Evolutionary conservation across 1,140 invertebrate species (phyloP).

Genomic region (Brachionus angularis): DNA sequence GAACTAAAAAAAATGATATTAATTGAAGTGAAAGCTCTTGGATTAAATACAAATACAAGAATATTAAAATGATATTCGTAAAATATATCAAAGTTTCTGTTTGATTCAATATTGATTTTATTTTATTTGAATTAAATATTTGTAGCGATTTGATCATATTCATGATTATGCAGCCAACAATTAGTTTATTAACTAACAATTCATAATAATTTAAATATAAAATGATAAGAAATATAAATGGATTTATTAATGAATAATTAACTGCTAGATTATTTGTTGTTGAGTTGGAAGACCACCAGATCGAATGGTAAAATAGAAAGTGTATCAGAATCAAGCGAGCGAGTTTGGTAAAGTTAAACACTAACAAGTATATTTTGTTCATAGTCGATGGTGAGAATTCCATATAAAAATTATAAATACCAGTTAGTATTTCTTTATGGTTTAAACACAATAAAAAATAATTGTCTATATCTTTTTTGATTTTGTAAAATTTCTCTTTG

Average conservation of each 20-base stretch:
- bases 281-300: conserved; percentile 23
- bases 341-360: conserved; percentile 9
- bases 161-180: not conserved
- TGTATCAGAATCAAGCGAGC: not conserved
- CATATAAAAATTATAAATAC: conserved; percentile 28
- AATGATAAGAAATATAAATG: not conserved
- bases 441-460: not conserved
- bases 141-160: conserved; percentile 13
- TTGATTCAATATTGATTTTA: not conserved
- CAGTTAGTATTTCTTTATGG: conserved; percentile 13
- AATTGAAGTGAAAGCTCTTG: conserved; percentile 4
- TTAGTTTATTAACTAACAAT: not conserved
- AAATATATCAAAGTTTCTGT: conserved; percentile 15
- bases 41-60: conserved; percentile 1
- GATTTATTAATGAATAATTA: conserved; percentile 22
- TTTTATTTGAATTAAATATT: not conserved
- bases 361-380: not conserved
- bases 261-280: conserved; percentile 13
- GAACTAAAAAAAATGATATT: not conserved
- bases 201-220: conserved; percentile 33
- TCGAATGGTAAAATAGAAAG: conserved; percentile 28
- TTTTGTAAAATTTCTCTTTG: conserved; percentile 38
- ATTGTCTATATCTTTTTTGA: conserved; percentile 4
- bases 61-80: not conserved
- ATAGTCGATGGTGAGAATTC: conserved; percentile 6